Base-by-base conservation (phyloP, 2,113 vertebrate species). In the Nanorana parkeri region DNA sequence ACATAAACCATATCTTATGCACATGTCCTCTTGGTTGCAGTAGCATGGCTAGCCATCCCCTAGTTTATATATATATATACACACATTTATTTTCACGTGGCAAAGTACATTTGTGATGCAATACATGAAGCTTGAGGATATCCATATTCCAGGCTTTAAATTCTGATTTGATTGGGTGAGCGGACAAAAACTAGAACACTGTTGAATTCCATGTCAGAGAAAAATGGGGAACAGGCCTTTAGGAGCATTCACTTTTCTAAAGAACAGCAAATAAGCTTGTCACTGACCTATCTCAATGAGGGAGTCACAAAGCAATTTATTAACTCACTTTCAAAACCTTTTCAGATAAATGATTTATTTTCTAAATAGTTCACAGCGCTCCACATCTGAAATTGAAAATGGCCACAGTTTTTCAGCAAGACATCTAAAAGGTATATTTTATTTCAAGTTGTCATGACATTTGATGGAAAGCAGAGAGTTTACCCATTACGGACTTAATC, bases 401-500 rank as follows among this genome's bases (percentile, higher is more conserved):
- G 60, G 79, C 68, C 58, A 81, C 79, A 81, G 69, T 81, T 73
- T 81, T 81, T 56, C 79, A 74, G 79, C 15, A 56, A 81, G 69
- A 74, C 68, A 17, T 73, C 71, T 81, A 66, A 81, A 81, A 81
- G 60, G 63, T 74, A 81, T 74, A 74, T 74, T 81, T 81, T 81
- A 81, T 74, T 73, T 73, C 41, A 20, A 74, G 47, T 61, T 81
- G 68, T 81, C 79, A 81, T 65, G 47, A 58, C 26, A 65, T 66
- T 74, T 81, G 79, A 81, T 81, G 60, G 60, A 81, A 81, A 72
- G 68, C 79, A 81, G 68, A 73, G 60, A 81, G 68, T 73, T 81
- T 74, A 74, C 79, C 41, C 52, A 81, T 81, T 72, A 81, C 36
- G n/a, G 79, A 74, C 79, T 81, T 81, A 81, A 81, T 81, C 79